These are phyloP conservation scores for Caenorhabditis sp. DNA, from an alignment of 2,888 invertebrate species.

Conservation along the genomic window DNA sequence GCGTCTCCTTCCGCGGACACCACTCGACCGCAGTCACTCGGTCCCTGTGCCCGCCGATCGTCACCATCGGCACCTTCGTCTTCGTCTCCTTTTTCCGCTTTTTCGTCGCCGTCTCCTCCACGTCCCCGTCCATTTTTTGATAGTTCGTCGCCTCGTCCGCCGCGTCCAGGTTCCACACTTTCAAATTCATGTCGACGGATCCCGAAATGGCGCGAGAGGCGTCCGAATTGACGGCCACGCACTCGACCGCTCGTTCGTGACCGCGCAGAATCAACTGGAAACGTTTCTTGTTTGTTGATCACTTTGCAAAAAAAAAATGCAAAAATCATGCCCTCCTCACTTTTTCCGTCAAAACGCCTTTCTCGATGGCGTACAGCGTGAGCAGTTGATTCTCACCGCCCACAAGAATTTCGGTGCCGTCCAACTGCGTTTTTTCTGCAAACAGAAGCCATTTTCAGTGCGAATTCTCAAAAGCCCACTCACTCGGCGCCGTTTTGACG, in stretches of 20 bases:
- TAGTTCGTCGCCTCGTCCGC: conserved; percentile 57
- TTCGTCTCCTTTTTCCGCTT: conserved; percentile 59
- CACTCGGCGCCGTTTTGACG: conserved; percentile 51
- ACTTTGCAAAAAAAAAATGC: neutral
- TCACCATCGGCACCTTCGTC: conserved; percentile 84
- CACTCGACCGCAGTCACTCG: conserved; percentile 87
- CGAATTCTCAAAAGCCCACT: too few species aligned
- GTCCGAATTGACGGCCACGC: conserved; percentile 87
- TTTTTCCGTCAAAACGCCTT: conserved; percentile 43
- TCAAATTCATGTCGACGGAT: conserved; percentile 81
- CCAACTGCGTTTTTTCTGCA: conserved; percentile 42
- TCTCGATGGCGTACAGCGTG: conserved; percentile 59
- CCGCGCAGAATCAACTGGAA: conserved; percentile 84
- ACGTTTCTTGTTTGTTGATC: neutral
- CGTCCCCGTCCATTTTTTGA: conserved; percentile 47
- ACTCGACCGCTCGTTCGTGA: conserved; percentile 93
- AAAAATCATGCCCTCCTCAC: conserved; percentile 11
- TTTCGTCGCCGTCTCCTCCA: conserved; percentile 57
- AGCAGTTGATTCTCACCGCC: conserved; percentile 74
- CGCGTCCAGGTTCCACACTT: conserved; percentile 80
- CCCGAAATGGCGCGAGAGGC: conserved; percentile 80
- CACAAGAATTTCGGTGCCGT: conserved; percentile 54
- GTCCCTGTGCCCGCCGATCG: conserved; percentile 93
- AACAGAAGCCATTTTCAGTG: too few species aligned
- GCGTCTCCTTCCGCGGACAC: conserved; percentile 84